phyloP scores from a whole-genome alignment of 2,113 vertebrate genomes.

The Bubo bubo region DNA sequence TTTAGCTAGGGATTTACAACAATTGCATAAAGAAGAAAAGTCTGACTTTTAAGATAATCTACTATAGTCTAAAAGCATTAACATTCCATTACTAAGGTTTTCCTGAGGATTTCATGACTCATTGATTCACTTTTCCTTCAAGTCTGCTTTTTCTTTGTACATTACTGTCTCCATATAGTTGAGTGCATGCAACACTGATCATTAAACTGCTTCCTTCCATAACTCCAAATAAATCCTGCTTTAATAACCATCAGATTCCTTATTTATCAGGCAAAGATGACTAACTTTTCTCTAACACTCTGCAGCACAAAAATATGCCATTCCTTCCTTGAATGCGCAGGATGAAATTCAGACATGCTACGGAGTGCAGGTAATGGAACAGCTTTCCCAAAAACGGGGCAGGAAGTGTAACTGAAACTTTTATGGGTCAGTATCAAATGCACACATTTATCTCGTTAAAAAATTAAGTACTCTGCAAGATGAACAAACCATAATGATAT shows the following conservation, averaged over 20 bases:
- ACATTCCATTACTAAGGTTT: slow-evolving; percentile 85
- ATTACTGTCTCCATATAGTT: slow-evolving; percentile 56
- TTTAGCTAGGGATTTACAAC: slow-evolving; percentile 79
- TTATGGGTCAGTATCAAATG: not conserved
- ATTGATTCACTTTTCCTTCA: slow-evolving; percentile 75
- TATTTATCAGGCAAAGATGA: slow-evolving; percentile 39
- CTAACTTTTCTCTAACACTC: slow-evolving; percentile 12
- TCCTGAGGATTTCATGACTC: slow-evolving; percentile 82
- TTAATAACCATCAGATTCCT: slow-evolving; percentile 52
- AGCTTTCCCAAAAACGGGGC: slow-evolving; percentile 7
- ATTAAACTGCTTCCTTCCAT: slow-evolving; percentile 74
- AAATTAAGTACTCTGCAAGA: slow-evolving; percentile 33
- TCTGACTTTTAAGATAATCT: slow-evolving; percentile 90
- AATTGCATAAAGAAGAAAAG: slow-evolving; percentile 77
- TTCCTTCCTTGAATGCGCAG: not conserved
- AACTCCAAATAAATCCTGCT: slow-evolving; percentile 42
- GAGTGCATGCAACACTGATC: slow-evolving; percentile 46
- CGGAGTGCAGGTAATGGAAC: slow-evolving; percentile 32
- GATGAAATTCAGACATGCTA: slow-evolving; percentile 14
- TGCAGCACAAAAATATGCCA: not conserved
- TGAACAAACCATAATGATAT: not conserved
- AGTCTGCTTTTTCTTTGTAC: slow-evolving; percentile 68
- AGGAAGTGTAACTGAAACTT: slow-evolving; percentile 65
- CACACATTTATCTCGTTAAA: slow-evolving; percentile 11
- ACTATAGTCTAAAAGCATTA: slow-evolving; percentile 87